Base-by-base conservation (phyloP, 2,113 vertebrate species). In the Arvicanthis niloticus region DNA sequence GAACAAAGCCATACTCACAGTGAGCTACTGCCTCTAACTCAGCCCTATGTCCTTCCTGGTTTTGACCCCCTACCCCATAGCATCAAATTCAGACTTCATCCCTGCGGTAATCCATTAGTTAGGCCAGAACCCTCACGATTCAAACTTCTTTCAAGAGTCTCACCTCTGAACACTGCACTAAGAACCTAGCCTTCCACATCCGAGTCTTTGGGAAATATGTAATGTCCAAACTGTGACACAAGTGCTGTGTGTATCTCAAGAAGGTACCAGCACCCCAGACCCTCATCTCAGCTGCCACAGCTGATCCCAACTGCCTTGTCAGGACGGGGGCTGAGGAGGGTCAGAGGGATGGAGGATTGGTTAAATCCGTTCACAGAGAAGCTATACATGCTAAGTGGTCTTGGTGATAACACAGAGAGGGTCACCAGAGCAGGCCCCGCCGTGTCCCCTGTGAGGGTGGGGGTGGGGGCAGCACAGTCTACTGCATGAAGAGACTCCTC, bases 361-460 rank as follows among this genome's bases (percentile, higher is more conserved):
- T 34, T 29, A 29, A 77, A 67, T 29, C 5, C 1, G 21, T 19
- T n/a, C 17, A 29, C 21, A 13, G 40, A 11, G 29, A n/a, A 45
- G 11, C 42, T 10, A 5, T 7, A 15, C 19, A 17, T 89, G n/a
- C 53, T 48, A 1, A 22, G 65, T 67, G 58, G 19, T 67, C 34
- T 24, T 16, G 53, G 37, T 16, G 5, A 21, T 16, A 29, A 51
- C 45, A 42, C 9, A 26, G 1, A 48, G 8, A 5, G 8, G 26
- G 37, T 15, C 26, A 37, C 29, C 67, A 37, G 62, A 73, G 75
- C 56, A 60, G 56, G 45, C 26, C 40, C 53, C 26, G 5, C 37
- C 80, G 26, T 21, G 15, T 0, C 22, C 4, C 88, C 72, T 1
- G 0, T 1, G 6, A 19, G 4, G 21, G 42, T 24, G 45, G 58